These are phyloP conservation scores for Formica selysi DNA, from an alignment of 1,140 invertebrate species.

Conservation along the genomic window DNA sequence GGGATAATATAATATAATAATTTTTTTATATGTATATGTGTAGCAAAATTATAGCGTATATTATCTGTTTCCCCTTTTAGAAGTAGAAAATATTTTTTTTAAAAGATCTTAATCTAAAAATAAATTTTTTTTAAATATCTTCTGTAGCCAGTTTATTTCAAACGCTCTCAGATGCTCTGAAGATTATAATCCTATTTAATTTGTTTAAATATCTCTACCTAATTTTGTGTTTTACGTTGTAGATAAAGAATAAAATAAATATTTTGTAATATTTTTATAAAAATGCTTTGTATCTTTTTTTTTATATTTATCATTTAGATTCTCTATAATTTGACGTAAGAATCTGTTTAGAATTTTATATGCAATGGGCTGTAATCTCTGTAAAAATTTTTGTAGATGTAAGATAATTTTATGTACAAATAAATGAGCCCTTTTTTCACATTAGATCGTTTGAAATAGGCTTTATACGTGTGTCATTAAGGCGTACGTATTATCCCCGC, in stretches of 20 bases:
- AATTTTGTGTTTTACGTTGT: background rate
- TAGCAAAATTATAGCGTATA: too few species aligned
- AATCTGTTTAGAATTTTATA: background rate
- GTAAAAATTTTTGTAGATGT: background rate
- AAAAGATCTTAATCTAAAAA: background rate
- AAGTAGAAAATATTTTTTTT: background rate
- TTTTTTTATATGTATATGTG: too few species aligned
- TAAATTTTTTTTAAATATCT: background rate
- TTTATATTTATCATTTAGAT: background rate
- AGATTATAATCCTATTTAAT: background rate
- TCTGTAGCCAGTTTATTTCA: background rate
- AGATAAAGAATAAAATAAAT: background rate
- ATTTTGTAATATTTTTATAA: background rate
- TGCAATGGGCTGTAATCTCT: background rate
- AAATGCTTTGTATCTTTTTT: background rate
- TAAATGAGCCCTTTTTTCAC: background rate
- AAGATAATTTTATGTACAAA: background rate
- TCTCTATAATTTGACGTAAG: background rate
- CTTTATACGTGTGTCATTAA: constrained; percentile 26
- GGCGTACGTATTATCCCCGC: constrained; percentile 73
- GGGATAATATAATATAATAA: too few species aligned
- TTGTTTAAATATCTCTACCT: background rate
- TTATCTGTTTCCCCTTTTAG: too few species aligned
- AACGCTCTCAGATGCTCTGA: background rate
- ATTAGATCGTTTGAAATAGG: constrained; percentile 19